Percentiles rank a stretch among this genome's conserved stretches.
These are phyloP conservation scores for Eretmocerus hayati DNA, from an alignment of 2,888 invertebrate species.

Conservation along the genomic window DNA sequence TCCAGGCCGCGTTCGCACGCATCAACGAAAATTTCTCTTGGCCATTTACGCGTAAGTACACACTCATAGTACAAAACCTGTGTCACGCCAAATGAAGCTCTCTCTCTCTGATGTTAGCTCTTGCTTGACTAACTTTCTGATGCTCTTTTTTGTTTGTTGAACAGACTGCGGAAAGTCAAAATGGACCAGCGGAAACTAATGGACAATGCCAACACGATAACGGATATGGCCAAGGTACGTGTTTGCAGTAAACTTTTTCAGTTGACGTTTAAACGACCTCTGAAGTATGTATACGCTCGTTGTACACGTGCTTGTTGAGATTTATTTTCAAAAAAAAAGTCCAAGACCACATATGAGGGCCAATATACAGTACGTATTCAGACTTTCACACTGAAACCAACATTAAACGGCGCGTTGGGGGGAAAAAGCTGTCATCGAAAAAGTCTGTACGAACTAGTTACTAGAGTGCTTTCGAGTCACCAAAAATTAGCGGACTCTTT, in stretches of 20 bases:
- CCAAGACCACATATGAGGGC: too few species aligned
- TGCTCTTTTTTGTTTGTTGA: neutral
- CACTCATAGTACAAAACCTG: too few species aligned
- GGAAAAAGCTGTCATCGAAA: too few species aligned
- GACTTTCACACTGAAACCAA: too few species aligned
- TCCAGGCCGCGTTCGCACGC: conserved; percentile 90
- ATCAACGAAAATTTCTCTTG: conserved; percentile 97
- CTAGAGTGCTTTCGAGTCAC: too few species aligned
- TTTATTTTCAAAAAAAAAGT: too few species aligned
- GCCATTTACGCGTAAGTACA: conserved; percentile 97
- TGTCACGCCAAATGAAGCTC: too few species aligned
- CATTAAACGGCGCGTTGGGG: too few species aligned
- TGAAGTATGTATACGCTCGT: neutral
- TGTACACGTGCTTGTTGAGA: neutral
- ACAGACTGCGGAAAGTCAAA: conserved; percentile 95
- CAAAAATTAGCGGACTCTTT: too few species aligned
- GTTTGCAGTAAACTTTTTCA: neutral
- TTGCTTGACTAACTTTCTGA: neutral
- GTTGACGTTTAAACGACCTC: neutral
- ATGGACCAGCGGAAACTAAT: conserved; percentile 99
- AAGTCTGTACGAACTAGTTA: too few species aligned
- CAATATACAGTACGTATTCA: too few species aligned
- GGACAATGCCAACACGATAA: conserved; percentile 98
- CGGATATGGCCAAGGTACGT: conserved; percentile 98
- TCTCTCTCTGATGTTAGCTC: neutral